phyloP scores from a whole-genome alignment of 2,888 invertebrate species.

The Papilio demoleus region DNA sequence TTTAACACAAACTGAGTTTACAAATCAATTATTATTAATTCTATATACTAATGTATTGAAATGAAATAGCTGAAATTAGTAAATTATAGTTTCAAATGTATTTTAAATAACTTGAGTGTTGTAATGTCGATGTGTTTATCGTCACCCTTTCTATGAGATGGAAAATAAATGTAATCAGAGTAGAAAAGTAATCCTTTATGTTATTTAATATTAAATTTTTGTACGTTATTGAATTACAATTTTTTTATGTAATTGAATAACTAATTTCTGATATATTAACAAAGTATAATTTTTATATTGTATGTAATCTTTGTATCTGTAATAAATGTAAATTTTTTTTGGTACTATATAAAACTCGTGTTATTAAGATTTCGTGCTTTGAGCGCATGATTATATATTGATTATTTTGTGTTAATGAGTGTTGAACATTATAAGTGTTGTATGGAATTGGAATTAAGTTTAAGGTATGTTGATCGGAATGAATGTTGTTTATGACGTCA shows the following conservation, averaged over 20 bases:
- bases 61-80: background rate
- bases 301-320: conserved; percentile 52
- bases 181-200: conserved; percentile 8
- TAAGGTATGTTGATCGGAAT: conserved; percentile 55
- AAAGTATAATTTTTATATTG: conserved; percentile 57
- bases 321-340: conserved; percentile 55
- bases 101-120: background rate
- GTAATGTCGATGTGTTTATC: background rate
- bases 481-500: conserved; percentile 57
- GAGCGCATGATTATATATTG: conserved; percentile 77
- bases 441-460: conserved; percentile 69
- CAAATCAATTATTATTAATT: no score
- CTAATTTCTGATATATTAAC: conserved; percentile 55
- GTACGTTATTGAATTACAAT: conserved; percentile 46
- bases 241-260: conserved; percentile 49
- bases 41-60: background rate
- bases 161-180: conserved; percentile 34
- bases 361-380: conserved; percentile 75
- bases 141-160: conserved; percentile 8
- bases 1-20: background rate
- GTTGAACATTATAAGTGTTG: conserved; percentile 68
- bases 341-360: conserved; percentile 60
- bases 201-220: conserved; percentile 41
- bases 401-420: conserved; percentile 69
- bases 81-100: background rate